These are phyloP conservation scores for Cyphomyrus discorhynchus DNA, from an alignment of 2,113 vertebrate genomes.

Conservation along the genomic window DNA sequence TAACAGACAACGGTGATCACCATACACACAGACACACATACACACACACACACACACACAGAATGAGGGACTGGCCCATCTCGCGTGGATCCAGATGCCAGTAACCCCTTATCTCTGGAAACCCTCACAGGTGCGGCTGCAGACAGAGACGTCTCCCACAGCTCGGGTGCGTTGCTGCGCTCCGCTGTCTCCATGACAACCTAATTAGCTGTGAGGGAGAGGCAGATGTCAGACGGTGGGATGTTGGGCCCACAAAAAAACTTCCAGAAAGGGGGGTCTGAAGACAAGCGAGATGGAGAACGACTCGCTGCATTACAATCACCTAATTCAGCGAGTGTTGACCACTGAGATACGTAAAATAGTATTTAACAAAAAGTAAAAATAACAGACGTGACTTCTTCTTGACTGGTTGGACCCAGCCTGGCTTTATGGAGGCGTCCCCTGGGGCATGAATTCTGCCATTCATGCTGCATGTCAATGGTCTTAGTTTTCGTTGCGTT, in stretches of 20 bases:
- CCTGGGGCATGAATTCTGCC: not conserved
- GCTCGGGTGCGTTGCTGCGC: slow-evolving; percentile 35
- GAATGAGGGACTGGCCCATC: not conserved
- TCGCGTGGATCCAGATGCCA: not conserved
- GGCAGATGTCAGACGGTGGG: slow-evolving; percentile 13
- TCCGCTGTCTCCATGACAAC: slow-evolving; percentile 36
- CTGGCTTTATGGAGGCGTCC: not conserved
- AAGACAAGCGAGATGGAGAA: not conserved
- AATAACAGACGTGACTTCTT: not conserved
- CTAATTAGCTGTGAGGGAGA: slow-evolving; percentile 35
- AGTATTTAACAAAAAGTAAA: not conserved
- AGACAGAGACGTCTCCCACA: slow-evolving; percentile 30
- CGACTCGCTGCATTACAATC: not conserved
- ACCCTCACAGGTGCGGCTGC: slow-evolving; percentile 27
- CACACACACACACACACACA: not conserved
- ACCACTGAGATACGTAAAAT: not conserved
- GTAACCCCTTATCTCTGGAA: slow-evolving; percentile 18
- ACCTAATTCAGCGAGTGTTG: not conserved
- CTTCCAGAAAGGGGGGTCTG: not conserved
- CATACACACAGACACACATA: not conserved
- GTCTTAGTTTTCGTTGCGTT: not conserved
- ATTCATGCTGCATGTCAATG: not conserved
- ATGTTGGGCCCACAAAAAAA: slow-evolving; percentile 16
- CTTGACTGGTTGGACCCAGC: not conserved
- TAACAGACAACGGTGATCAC: not conserved